These are phyloP conservation scores for Diarsia brunnea DNA, from an alignment of 2,888 invertebrate genomes.

Conservation along the genomic window DNA sequence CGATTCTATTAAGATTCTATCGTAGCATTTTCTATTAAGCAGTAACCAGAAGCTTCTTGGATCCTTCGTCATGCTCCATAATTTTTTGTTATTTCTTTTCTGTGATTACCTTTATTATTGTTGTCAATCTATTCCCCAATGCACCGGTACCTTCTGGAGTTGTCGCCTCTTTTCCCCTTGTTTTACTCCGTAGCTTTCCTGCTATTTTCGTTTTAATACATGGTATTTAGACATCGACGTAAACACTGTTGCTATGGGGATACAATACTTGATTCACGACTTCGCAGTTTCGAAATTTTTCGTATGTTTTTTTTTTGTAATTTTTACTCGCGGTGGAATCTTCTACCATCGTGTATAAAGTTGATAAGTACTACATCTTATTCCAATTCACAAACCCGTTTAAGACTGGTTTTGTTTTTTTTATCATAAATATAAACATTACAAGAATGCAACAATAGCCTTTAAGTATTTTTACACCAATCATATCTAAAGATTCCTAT, in stretches of 20 bases:
- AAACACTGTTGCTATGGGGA: not conserved
- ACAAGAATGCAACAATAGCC: not conserved
- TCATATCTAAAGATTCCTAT: no score
- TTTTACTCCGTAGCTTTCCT: not conserved
- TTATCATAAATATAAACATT: not conserved
- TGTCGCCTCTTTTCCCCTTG: not conserved
- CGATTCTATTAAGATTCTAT: no score
- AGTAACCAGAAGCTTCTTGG: not conserved
- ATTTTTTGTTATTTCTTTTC: not conserved
- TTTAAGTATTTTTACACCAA: not conserved
- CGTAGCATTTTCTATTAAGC: no score
- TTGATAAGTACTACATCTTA: no score
- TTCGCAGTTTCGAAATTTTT: not conserved
- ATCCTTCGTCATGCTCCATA: not conserved
- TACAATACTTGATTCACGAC: not conserved
- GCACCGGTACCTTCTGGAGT: slow-evolving; percentile 10
- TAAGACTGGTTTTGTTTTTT: not conserved
- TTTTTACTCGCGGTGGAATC: no score
- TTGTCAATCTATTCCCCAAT: not conserved
- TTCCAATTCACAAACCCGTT: not conserved
- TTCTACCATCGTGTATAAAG: no score
- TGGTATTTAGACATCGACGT: not conserved
- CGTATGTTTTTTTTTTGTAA: not conserved
- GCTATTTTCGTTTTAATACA: not conserved
- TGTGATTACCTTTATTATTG: not conserved